Percentiles rank a stretch among this genome's conserved stretches.
These are phyloP conservation scores for Ammospiza nelsoni DNA, from an alignment of 2,113 vertebrate genomes.

Conservation along the genomic window DNA sequence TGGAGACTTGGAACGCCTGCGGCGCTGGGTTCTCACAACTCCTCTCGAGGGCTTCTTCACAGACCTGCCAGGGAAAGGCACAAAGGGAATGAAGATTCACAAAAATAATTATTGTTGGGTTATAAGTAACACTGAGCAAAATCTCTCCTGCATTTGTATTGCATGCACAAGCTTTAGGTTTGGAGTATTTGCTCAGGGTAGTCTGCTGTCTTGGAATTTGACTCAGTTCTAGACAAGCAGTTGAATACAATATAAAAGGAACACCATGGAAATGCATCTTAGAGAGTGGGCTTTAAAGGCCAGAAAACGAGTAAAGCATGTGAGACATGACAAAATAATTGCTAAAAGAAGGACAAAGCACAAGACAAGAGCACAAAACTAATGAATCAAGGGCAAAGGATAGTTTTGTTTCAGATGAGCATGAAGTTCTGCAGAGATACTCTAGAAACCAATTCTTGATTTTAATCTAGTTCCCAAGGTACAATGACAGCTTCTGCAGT, in stretches of 20 bases:
- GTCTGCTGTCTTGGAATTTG: neutral
- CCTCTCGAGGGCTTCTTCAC: slow-evolving; percentile 88
- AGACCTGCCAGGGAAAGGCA: slow-evolving; percentile 73
- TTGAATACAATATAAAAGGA: neutral
- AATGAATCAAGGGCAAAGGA: neutral
- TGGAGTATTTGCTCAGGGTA: neutral
- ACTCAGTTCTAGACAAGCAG: neutral
- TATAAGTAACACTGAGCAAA: neutral
- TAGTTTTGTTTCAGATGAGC: neutral
- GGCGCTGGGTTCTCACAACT: slow-evolving; percentile 83
- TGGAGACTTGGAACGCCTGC: slow-evolving; percentile 93
- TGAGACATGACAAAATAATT: neutral
- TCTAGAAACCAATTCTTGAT: neutral
- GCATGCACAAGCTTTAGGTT: neutral
- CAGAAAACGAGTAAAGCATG: neutral
- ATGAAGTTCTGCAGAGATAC: neutral
- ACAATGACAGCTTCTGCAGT: neutral
- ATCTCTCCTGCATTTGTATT: neutral
- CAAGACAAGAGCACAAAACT: neutral
- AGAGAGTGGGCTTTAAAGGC: neutral
- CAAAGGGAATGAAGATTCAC: neutral
- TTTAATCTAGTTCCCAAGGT: neutral
- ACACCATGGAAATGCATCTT: neutral
- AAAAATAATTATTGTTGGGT: neutral
- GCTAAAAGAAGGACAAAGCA: neutral